Conservation (phyloP, 2,888 invertebrate species). For the Lydus trimaculatus region DNA sequence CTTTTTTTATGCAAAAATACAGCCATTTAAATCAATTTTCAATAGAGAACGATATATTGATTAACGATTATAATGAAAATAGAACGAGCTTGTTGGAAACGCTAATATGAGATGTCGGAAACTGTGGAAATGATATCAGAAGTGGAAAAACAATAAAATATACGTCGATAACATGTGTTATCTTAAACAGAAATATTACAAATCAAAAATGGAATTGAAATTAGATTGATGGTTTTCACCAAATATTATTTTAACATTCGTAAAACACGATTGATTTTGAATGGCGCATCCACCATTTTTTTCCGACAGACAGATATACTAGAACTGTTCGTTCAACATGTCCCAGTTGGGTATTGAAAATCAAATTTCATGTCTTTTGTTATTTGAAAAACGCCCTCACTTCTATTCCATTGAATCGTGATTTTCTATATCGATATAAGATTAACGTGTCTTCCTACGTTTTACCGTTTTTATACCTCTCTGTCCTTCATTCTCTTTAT, state of each 20-base stretch:
- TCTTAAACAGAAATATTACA: neutral
- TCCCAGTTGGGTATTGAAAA: constrained; percentile 6
- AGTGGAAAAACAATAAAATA: neutral
- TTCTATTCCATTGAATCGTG: constrained; percentile 5
- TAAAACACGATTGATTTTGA: neutral
- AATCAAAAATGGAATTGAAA: neutral
- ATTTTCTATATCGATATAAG: constrained; percentile 13
- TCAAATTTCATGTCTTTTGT: constrained; percentile 7
- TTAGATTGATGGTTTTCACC: neutral
- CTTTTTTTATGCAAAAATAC: neutral
- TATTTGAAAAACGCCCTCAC: neutral
- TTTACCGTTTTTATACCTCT: neutral
- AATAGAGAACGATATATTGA: constrained; percentile 19
- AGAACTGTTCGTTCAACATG: neutral
- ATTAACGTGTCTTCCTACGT: constrained; percentile 13
- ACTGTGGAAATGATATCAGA: neutral
- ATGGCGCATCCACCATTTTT: constrained; percentile 15
- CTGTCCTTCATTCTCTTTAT: neutral
- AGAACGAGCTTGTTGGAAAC: constrained; percentile 19
- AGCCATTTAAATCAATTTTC: neutral
- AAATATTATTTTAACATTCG: neutral
- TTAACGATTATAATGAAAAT: constrained; percentile 23
- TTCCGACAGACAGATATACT: neutral
- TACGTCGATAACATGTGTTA: neutral
- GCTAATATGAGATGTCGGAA: neutral